Evolutionary conservation across 2,113 vertebrate species (phyloP).

Genomic region (Pyrgilauda ruficollis): DNA sequence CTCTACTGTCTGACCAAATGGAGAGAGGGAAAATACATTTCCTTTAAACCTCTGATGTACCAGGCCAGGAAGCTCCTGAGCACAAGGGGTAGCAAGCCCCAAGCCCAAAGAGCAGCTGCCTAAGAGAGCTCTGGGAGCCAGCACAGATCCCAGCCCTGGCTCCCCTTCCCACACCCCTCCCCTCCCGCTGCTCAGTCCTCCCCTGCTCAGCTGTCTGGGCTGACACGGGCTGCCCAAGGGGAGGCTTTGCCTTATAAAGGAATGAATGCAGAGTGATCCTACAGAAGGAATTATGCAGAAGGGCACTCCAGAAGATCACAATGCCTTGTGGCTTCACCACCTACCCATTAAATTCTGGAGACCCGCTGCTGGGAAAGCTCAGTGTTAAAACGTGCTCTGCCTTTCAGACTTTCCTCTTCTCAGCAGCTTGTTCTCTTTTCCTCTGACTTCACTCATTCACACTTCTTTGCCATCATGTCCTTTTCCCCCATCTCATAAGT

Average conservation of each 20-base stretch:
- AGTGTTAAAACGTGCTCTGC: fast-evolving
- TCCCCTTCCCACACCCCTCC: background rate
- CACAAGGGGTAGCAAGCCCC: background rate
- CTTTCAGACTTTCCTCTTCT: background rate
- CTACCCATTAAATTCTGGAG: background rate
- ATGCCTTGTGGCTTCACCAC: background rate
- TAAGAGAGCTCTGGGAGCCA: fast-evolving
- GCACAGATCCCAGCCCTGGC: background rate
- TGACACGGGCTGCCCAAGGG: background rate
- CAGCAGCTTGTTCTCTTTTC: background rate
- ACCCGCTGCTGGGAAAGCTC: background rate
- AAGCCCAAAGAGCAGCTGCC: background rate
- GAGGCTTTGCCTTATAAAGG: background rate
- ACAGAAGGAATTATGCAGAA: background rate
- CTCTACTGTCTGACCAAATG: background rate
- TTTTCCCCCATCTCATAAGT: background rate
- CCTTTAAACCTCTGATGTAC: background rate
- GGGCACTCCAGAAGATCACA: background rate
- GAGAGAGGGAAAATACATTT: background rate
- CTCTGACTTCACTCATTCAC: background rate
- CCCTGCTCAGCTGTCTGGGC: background rate
- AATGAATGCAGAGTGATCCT: background rate
- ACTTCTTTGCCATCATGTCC: background rate
- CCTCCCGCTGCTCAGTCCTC: background rate
- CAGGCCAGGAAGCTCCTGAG: background rate